Base-by-base conservation (phyloP, 2,797 vertebrate species). In the Phrynocephalus forsythii region DNA sequence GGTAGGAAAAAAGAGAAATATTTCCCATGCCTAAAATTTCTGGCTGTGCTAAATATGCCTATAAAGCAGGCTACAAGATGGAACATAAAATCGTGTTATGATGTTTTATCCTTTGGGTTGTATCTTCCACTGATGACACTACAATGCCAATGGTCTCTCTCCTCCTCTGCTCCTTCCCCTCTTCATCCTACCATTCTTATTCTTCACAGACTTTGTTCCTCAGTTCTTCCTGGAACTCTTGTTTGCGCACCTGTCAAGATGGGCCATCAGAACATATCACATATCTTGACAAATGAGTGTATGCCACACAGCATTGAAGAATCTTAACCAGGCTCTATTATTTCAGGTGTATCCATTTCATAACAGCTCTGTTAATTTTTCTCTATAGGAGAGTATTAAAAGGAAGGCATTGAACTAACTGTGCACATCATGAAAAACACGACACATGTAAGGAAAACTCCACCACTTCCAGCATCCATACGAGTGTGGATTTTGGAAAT, bases 401-500 rank as follows among this genome's bases (percentile, higher is more conserved):
- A 83, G 84, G 84, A 90, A 87, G 24, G 26, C 3, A 11, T 30
- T 67, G 82, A 90, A 60, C 4, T 84, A 87, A 80, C 5, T 84
- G 52, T 26, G 67, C 28, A 90, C 84, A 82, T 28, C 38, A 38
- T 84, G 79, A 15, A 82, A 87, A 90, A 82, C 18, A 52, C 28
- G 16, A 0, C n/a, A n/a, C 67, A 69, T 85, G 28, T 5, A 0
- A 44, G 85, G 48, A 91, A 16, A 83, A 76, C 91, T 1, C 5
- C 90, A 87, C 79, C 24, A 28, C 26, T 73, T 16, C 33, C 38
- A 52, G 50, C 72, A 33, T 44, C 1, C 77, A 93, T 69, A 82
- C 3, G 76, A 89, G 86, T 67, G 0, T 84, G 16, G 18, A 87
- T 63, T 86, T 89, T 60, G 9, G 18, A 63, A 63, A 16, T 20